phyloP scores from a whole-genome alignment of 1,140 invertebrate genomes.

The Mactra quadrangularis region DNA sequence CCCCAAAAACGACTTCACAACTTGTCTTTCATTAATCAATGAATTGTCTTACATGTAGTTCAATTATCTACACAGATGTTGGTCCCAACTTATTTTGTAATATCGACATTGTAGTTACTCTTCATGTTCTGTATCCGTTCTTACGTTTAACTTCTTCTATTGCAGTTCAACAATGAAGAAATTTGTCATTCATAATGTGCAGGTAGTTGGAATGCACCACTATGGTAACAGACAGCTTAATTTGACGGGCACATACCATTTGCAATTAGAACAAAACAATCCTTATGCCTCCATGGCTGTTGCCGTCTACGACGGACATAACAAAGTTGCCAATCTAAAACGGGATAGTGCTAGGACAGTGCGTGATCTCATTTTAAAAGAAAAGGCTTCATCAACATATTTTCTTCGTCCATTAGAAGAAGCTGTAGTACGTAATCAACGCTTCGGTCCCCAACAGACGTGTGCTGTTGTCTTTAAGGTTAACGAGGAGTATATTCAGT shows the following conservation, averaged over 20 bases:
- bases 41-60: no score
- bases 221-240: slow-evolving; percentile 21
- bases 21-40: no score
- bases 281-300: slow-evolving; percentile 3
- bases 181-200: slow-evolving; percentile 22
- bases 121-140: background rate
- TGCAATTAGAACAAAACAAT: slow-evolving; percentile 40
- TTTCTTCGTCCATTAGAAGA: slow-evolving; percentile 21
- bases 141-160: background rate
- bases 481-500: background rate
- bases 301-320: slow-evolving; percentile 38
- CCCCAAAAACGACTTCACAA: no score
- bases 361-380: slow-evolving; percentile 15
- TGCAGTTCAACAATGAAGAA: slow-evolving; percentile 48
- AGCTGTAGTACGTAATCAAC: background rate
- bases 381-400: slow-evolving; percentile 37
- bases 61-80: background rate
- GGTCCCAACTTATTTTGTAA: background rate
- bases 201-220: slow-evolving; percentile 42
- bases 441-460: slow-evolving; percentile 22
- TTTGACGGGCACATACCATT: background rate
- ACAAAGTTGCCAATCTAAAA: slow-evolving; percentile 36
- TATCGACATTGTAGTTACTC: background rate
- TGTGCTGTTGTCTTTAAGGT: slow-evolving; percentile 36
- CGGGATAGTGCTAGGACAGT: slow-evolving; percentile 36